phyloP scores from a whole-genome alignment of 2,888 invertebrate species.

The Rosalia funebris region DNA sequence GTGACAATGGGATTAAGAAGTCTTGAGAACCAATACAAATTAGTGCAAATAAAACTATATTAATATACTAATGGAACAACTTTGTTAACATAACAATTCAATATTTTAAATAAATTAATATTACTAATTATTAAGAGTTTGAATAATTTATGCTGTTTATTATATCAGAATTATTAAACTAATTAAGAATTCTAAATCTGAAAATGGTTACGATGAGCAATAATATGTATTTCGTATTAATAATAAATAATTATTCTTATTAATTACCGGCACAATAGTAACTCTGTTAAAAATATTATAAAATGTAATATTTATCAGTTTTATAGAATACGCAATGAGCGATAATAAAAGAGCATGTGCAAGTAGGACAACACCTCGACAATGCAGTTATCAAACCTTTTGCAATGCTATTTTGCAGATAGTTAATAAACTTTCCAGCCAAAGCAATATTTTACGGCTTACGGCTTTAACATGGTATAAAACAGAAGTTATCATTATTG shows the following conservation, averaged over 20 bases:
- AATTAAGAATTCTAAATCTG: too few species aligned
- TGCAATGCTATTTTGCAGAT: conserved; percentile 12
- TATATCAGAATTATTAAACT: too few species aligned
- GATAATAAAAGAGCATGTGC: background rate
- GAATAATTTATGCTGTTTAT: too few species aligned
- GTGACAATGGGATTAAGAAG: too few species aligned
- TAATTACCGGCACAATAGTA: background rate
- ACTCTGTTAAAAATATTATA: background rate
- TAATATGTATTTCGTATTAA: too few species aligned
- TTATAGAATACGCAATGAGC: background rate
- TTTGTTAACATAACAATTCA: too few species aligned
- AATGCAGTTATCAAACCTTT: conserved; percentile 13
- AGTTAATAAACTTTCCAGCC: conserved; percentile 12
- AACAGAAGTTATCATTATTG: conserved; percentile 9
- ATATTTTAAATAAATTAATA: too few species aligned
- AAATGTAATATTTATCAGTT: background rate
- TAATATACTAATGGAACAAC: too few species aligned
- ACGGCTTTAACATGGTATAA: conserved; percentile 8
- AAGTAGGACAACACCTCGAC: conserved; percentile 26
- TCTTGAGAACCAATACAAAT: too few species aligned
- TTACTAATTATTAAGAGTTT: too few species aligned
- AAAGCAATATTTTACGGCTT: conserved; percentile 2
- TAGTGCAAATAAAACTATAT: too few species aligned
- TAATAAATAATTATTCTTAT: background rate
- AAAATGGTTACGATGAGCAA: too few species aligned